These are phyloP conservation scores for Rhinichthys klamathensis DNA, from an alignment of 2,113 vertebrate species.

Conservation along the genomic window DNA sequence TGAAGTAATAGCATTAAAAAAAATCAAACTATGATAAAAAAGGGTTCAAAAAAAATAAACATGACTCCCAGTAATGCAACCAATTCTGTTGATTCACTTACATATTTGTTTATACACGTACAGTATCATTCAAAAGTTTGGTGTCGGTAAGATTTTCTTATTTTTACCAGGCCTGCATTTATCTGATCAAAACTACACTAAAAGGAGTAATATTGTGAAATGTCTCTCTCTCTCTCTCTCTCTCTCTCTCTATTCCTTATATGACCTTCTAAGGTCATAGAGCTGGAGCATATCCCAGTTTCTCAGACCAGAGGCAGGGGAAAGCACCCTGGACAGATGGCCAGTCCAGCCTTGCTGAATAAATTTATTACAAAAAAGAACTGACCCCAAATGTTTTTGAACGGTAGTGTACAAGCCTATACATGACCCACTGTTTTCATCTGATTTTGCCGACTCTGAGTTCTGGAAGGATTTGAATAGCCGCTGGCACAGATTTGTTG, in stretches of 20 bases:
- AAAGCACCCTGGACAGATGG: no score
- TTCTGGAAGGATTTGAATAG: conserved; percentile 87
- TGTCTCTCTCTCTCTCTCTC: no score
- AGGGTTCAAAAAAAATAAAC: not conserved
- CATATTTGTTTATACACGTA: not conserved
- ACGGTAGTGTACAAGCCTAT: no score
- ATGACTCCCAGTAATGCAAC: not conserved
- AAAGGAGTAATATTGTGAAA: no score
- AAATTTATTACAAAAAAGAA: no score
- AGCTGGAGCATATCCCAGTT: no score
- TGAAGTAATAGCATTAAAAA: not conserved
- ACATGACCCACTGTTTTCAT: conserved; percentile 59
- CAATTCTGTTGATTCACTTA: not conserved
- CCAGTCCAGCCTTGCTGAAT: not conserved
- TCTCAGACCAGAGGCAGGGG: no score
- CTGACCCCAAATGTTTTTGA: not conserved
- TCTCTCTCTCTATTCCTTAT: no score
- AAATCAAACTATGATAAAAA: not conserved
- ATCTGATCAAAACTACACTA: not conserved
- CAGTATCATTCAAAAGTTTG: not conserved
- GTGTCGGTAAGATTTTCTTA: not conserved
- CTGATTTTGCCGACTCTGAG: conserved; percentile 57
- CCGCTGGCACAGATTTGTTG: conserved; percentile 77
- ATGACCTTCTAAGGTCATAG: no score
- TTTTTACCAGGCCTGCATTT: not conserved